Conservation (phyloP, 2,113 vertebrate genomes). For the Melanocharis versteri region DNA sequence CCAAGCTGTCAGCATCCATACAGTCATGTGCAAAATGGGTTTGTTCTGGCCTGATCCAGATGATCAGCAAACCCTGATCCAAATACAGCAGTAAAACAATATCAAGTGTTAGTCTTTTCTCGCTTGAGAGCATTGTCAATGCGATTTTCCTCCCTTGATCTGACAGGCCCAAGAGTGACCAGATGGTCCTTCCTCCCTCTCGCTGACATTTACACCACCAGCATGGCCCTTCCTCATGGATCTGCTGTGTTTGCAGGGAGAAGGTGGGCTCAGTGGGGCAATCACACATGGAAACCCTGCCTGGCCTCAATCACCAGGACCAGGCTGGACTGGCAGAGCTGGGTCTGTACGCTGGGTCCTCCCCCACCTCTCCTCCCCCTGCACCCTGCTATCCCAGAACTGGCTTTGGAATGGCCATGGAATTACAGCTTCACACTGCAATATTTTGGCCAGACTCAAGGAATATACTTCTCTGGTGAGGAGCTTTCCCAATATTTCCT, state of each 20-base stretch:
- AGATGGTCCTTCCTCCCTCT: not conserved
- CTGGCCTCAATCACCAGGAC: fast-evolving
- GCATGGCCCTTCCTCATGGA: not conserved
- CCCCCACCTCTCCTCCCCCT: not conserved
- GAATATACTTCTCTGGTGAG: not conserved
- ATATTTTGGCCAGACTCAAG: not conserved
- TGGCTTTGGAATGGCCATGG: fast-evolving
- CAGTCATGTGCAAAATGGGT: not conserved
- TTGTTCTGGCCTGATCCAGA: not conserved
- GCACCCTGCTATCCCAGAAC: fast-evolving
- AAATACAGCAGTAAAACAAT: not conserved
- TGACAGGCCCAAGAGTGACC: not conserved
- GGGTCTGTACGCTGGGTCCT: not conserved
- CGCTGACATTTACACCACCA: not conserved
- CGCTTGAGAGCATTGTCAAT: not conserved
- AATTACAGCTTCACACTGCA: not conserved
- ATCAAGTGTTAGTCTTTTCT: not conserved
- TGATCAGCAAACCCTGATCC: no score
- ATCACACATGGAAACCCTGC: fast-evolving
- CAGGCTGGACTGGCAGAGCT: fast-evolving
- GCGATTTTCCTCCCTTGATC: not conserved
- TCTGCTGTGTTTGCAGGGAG: not conserved
- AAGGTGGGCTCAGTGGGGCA: not conserved
- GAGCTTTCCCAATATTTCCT: not conserved
- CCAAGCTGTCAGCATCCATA: no score